A percentile compares a stretch with the other conserved stretches of the same genome.
Conservation (phyloP, 2,888 invertebrate genomes). For the Luperina testacea region DNA sequence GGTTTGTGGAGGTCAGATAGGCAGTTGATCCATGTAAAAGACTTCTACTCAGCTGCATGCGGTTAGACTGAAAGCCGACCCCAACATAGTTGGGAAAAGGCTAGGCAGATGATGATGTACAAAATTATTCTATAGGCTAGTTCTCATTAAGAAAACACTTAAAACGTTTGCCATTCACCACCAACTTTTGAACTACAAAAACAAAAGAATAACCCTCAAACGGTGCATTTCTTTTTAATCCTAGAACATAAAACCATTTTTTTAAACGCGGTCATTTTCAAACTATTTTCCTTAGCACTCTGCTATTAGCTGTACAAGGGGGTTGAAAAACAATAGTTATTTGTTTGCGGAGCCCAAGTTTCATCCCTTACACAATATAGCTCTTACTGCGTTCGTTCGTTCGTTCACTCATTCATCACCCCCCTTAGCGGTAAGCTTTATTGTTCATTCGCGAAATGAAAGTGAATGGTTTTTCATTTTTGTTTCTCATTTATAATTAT, state of each 20-base stretch:
- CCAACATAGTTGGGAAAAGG: neutral
- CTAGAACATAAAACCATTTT: constrained; percentile 41
- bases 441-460: constrained; percentile 48
- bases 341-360: constrained; percentile 79
- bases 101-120: neutral
- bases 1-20: neutral
- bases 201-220: constrained; percentile 24
- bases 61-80: neutral
- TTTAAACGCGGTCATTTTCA: constrained; percentile 59
- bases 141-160: constrained; percentile 14
- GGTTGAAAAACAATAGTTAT: constrained; percentile 80
- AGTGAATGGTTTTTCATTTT: constrained; percentile 45
- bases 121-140: neutral
- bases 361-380: constrained; percentile 83
- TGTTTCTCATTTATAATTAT: constrained; percentile 38
- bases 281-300: constrained; percentile 65
- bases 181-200: neutral
- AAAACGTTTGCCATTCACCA: constrained; percentile 9
- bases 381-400: constrained; percentile 73
- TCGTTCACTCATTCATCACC: constrained; percentile 75
- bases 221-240: constrained; percentile 24
- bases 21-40: neutral
- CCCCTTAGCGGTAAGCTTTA: constrained; percentile 69
- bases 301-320: constrained; percentile 64
- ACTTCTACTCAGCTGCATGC: neutral